A percentile compares a stretch with the other conserved stretches of the same genome.
Conservation (phyloP, 2,797 vertebrate genomes). For the Brachyrhaphis roseni region DNA sequence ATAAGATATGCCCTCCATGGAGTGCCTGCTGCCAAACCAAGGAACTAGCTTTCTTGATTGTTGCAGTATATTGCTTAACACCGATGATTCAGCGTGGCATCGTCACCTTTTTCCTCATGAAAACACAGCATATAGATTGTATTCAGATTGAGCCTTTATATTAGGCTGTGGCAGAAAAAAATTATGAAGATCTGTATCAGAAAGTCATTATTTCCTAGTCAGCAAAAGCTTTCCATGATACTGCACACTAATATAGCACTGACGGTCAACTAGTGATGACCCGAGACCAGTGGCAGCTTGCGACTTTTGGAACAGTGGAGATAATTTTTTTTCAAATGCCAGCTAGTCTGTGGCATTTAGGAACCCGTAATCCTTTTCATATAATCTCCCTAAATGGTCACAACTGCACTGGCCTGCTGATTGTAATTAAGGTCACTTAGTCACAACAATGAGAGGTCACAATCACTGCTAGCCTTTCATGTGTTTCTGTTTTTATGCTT, state of each 20-base stretch:
- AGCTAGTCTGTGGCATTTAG: conserved; percentile 83
- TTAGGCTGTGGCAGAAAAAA: conserved; percentile 38
- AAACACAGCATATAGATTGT: conserved; percentile 47
- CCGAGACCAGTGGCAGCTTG: conserved; percentile 57
- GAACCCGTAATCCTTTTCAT: conserved; percentile 68
- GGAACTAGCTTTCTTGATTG: not conserved
- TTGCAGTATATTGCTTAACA: not conserved
- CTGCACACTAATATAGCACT: conserved; percentile 57
- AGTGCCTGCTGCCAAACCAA: conserved; percentile 1
- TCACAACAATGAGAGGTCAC: conserved; percentile 57
- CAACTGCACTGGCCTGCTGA: conserved; percentile 52
- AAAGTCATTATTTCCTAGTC: conserved; percentile 69
- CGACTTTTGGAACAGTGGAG: conserved; percentile 74
- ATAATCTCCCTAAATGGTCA: conserved; percentile 71
- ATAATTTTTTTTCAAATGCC: conserved; percentile 83
- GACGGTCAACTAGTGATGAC: conserved; percentile 61
- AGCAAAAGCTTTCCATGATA: conserved; percentile 61
- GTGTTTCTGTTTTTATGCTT: conserved; percentile 7
- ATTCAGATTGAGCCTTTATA: conserved; percentile 67
- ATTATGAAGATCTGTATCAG: conserved; percentile 68
- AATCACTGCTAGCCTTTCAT: conserved; percentile 22
- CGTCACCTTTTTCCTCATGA: conserved; percentile 7
- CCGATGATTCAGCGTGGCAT: not conserved
- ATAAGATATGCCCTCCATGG: not conserved
- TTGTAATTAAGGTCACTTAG: conserved; percentile 74